phyloP scores from a whole-genome alignment of 2,888 invertebrate genomes.

The Xanthia icteritia region DNA sequence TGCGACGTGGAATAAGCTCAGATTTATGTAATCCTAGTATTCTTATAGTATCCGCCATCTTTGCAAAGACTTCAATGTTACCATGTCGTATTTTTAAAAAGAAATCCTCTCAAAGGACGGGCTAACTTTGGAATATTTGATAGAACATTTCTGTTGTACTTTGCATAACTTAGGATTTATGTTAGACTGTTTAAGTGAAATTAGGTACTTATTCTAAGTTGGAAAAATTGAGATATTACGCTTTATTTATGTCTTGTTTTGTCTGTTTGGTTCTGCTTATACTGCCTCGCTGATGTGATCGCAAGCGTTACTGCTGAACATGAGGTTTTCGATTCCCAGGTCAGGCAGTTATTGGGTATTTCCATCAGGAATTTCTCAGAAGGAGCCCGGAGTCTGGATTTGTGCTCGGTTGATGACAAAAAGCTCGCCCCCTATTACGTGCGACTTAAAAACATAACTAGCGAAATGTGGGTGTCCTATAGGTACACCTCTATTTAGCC shows the following conservation, averaged over 20 bases:
- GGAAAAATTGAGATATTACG: neutral
- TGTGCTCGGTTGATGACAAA: neutral
- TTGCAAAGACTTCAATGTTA: conserved; percentile 30
- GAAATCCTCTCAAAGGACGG: conserved; percentile 35
- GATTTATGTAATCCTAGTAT: conserved; percentile 66
- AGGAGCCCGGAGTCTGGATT: neutral
- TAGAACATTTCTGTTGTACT: conserved; percentile 40
- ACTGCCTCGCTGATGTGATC: neutral
- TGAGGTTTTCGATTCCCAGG: too few species aligned
- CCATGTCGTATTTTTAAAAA: conserved; percentile 46
- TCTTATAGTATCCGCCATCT: conserved; percentile 47
- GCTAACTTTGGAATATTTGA: conserved; percentile 47
- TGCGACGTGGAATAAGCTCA: conserved; percentile 53
- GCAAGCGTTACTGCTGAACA: neutral
- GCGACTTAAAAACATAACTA: neutral
- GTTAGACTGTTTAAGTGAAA: conserved; percentile 7
- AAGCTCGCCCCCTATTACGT: neutral
- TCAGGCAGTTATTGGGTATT: neutral
- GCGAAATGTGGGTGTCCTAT: neutral
- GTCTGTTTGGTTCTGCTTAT: neutral
- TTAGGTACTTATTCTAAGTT: neutral
- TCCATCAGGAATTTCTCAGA: neutral
- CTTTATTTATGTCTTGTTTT: neutral
- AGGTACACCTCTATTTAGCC: neutral
- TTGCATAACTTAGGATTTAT: conserved; percentile 43